phyloP scores from a whole-genome alignment of 2,797 vertebrate species.

The Scleropages formosus region DNA sequence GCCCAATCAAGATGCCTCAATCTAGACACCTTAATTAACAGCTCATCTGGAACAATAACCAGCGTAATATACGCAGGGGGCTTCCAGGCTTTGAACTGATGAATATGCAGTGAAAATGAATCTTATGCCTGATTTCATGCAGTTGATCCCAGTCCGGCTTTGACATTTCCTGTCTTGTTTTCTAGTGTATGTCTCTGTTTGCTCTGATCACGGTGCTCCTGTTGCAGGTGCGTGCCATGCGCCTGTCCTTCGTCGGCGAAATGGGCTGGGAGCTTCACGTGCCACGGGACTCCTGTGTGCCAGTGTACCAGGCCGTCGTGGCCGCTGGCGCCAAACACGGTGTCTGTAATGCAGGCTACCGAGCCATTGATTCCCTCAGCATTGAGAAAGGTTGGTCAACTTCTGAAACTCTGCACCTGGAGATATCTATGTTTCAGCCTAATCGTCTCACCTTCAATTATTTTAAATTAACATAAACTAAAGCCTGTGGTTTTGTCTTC shows the following conservation, averaged over 20 bases:
- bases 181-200: too few relatives aligned
- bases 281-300: slow-evolving; percentile 76
- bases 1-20: too few relatives aligned
- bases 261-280: slow-evolving; percentile 96
- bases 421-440: too few relatives aligned
- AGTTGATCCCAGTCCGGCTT: background rate
- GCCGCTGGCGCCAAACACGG: slow-evolving; percentile 74
- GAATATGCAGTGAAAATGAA: too few relatives aligned
- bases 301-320: slow-evolving; percentile 88
- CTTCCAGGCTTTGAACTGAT: too few relatives aligned
- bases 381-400: slow-evolving; percentile 86
- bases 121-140: too few relatives aligned
- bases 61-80: too few relatives aligned
- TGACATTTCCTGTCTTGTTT: background rate
- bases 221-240: slow-evolving; percentile 85
- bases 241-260: slow-evolving; percentile 91
- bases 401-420: background rate
- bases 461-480: background rate
- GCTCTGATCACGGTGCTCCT: background rate
- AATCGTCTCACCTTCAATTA: background rate
- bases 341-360: slow-evolving; percentile 85
- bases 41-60: too few relatives aligned
- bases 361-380: slow-evolving; percentile 95
- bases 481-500: too few relatives aligned
- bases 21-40: too few relatives aligned